phyloP scores from a whole-genome alignment of 2,888 invertebrate genomes.

The Smittia sp. region DNA sequence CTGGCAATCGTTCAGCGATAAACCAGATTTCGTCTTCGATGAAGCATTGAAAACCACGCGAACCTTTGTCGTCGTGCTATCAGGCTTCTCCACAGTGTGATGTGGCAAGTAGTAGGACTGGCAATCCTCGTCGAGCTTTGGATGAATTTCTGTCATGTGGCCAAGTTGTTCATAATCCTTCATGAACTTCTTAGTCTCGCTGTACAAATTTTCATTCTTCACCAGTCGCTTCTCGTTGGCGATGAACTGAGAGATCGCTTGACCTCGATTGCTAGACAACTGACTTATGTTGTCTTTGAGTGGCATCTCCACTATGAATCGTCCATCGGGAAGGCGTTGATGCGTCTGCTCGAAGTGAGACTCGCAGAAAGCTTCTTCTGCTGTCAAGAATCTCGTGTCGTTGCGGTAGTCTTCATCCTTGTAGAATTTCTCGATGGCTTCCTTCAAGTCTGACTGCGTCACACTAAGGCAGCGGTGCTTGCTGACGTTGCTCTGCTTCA shows the following conservation, averaged over 20 bases:
- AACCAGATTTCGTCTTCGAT: background rate
- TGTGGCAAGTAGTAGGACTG: constrained; percentile 35
- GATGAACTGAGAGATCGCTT: background rate
- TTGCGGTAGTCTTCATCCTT: background rate
- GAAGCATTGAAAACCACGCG: constrained; percentile 24
- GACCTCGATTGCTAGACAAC: background rate
- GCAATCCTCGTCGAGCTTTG: background rate
- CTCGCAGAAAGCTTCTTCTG: background rate
- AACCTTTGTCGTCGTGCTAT: constrained; percentile 35
- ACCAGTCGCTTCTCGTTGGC: background rate
- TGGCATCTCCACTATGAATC: background rate
- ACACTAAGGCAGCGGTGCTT: background rate
- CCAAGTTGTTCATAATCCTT: background rate
- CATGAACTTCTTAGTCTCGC: background rate
- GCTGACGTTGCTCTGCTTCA: background rate
- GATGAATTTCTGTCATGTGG: background rate
- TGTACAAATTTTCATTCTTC: background rate
- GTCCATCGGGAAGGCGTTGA: background rate
- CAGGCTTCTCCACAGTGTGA: constrained; percentile 16
- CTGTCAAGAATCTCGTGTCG: background rate
- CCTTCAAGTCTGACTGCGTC: background rate
- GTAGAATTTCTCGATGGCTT: background rate
- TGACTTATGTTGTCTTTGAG: background rate
- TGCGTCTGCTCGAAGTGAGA: background rate
- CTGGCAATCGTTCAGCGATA: background rate